Base-by-base conservation (phyloP, 2,888 invertebrate species). In the Aphidoletes aphidimyza region DNA sequence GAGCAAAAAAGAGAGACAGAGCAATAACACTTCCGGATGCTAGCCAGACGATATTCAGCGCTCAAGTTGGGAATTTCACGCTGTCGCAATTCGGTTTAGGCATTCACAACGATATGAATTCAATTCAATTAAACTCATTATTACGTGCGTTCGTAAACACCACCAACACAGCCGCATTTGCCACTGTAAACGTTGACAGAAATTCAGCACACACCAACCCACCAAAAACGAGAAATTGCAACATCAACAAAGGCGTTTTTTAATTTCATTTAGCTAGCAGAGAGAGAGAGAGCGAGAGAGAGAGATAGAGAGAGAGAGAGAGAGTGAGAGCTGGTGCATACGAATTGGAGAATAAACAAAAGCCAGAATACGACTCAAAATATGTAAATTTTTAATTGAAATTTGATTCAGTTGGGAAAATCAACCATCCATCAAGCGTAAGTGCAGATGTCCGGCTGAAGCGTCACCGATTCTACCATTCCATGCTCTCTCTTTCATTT, bases 371-470 rank as follows among this genome's bases (percentile, higher is more conserved):
- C 37, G n/a, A 19, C 37, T 11, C 81, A 81, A 81, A 81, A 81
- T 81, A 37, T 81, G 81, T n/a, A 81, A 81, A 81, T 81, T 81
- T 81, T 81, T 81, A 81, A 81, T 37, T 81, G 81, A 81, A 81
- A 81, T 81, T 81, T 81, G 36, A 81, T 81, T 81, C 81, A 81
- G 17, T 81, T 81, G 81, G 81, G 81, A 81, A 81, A 81, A 81
- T n/a, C 37, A 81, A 37, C 37, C 81, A 81, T 36, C 37, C 36
- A 22, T 22, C 37, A n/a, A 37, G 37, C 39, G 3, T 30, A 1
- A 59, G 11, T 81, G 78, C 34, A 36, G 6, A 37, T 22, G 2
- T n/a, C 14, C 34, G n/a, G 81, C 6, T 81, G 81, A 11, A 81
- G 6, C 6, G 26, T 14, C 6, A 8, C 26, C 59, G 3, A 59